A percentile compares a stretch with the other conserved stretches of the same genome.
Evolutionary conservation across 2,888 invertebrate species (phyloP).

Genomic region (Microdon myrmicae): DNA sequence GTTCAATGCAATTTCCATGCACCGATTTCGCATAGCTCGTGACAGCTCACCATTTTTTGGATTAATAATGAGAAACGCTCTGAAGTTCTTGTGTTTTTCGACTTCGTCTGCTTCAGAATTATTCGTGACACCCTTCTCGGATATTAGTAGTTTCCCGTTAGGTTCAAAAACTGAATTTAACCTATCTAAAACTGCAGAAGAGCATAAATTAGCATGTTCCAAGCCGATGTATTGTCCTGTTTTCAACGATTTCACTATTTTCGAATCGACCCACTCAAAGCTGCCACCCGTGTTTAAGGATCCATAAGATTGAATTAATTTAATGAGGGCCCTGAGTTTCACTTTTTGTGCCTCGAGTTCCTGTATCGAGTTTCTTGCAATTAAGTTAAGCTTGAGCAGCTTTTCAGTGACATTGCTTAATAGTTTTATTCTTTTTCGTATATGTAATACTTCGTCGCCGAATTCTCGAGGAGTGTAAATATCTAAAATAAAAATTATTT

Average conservation of each 20-base stretch:
- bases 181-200: conserved; percentile 95
- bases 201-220: conserved; percentile 95
- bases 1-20: conserved; percentile 80
- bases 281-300: conserved; percentile 85
- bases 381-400: conserved; percentile 36
- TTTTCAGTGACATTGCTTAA: conserved; percentile 55
- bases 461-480: conserved; percentile 53
- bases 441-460: conserved; percentile 60
- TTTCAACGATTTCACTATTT: conserved; percentile 84
- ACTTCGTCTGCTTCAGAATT: conserved; percentile 78
- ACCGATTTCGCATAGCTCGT: conserved; percentile 97
- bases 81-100: conserved; percentile 88
- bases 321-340: conserved; percentile 54
- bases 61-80: conserved; percentile 94
- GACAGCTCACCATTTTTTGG: conserved; percentile 96
- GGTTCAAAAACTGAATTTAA: conserved; percentile 96
- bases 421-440: conserved; percentile 58
- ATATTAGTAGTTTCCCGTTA: conserved; percentile 86
- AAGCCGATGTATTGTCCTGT: conserved; percentile 86
- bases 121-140: conserved; percentile 86
- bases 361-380: conserved; percentile 15
- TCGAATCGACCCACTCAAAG: conserved; percentile 93
- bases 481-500: conserved; percentile 53
- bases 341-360: conserved; percentile 26
- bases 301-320: conserved; percentile 67